Percentiles rank a stretch among this genome's conserved stretches.
These are phyloP conservation scores for Zeus faber DNA, from an alignment of 2,113 vertebrate genomes.

Conservation along the genomic window DNA sequence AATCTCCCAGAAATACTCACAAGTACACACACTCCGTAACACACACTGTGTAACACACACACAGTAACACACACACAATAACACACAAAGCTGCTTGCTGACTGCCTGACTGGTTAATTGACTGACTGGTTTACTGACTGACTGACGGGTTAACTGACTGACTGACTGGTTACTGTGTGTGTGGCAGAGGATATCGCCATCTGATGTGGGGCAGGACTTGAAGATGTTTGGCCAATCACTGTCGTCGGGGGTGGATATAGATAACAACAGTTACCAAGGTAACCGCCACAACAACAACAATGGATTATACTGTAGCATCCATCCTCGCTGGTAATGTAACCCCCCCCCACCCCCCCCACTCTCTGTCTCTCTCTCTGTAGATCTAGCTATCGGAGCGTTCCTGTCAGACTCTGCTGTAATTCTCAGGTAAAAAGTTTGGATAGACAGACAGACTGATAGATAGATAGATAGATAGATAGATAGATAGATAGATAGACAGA, in stretches of 20 bases:
- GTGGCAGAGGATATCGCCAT: slow-evolving; percentile 57
- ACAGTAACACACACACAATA: not conserved
- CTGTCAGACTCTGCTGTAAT: slow-evolving; percentile 87
- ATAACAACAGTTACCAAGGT: slow-evolving; percentile 64
- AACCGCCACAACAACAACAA: not conserved
- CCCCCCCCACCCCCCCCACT: not conserved
- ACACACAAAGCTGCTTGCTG: not conserved
- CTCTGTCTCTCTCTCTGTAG: slow-evolving; percentile 64
- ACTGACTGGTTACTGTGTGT: not conserved
- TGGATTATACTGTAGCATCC: not conserved
- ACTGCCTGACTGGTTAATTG: not conserved
- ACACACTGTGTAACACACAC: no score
- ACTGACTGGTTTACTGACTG: not conserved
- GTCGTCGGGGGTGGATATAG: slow-evolving; percentile 61
- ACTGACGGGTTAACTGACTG: not conserved
- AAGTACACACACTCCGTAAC: slow-evolving; percentile 52
- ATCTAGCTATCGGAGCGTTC: slow-evolving; percentile 93
- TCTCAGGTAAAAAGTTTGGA: slow-evolving; percentile 90
- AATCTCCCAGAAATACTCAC: slow-evolving; percentile 57
- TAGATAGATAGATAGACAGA: no score
- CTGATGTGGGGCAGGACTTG: slow-evolving; percentile 50
- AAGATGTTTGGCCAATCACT: slow-evolving; percentile 68
- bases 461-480: no score
- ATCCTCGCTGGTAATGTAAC: not conserved
- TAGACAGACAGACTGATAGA: no score